phyloP scores from a whole-genome alignment of 2,113 vertebrate species.

The Aegithalos caudatus region DNA sequence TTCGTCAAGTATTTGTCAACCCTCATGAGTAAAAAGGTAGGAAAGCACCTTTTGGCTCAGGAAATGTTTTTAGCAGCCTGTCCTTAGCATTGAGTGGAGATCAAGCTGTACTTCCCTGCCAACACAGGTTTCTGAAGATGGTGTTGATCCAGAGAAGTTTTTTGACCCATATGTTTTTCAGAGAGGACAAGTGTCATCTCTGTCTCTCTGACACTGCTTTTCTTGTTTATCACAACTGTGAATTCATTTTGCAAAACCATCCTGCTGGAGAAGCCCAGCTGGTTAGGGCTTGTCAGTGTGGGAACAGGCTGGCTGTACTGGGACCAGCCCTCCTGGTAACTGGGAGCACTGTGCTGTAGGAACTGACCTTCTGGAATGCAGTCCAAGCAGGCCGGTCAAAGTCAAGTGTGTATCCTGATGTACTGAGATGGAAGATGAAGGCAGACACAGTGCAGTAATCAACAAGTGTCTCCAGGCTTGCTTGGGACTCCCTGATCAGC shows the following conservation, averaged over 20 bases:
- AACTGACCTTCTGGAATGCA: constrained; percentile 48
- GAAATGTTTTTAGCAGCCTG: neutral
- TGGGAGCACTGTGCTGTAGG: neutral
- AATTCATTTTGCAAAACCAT: neutral
- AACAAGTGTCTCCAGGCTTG: constrained; percentile 21
- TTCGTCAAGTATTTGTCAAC: neutral
- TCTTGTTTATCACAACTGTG: neutral
- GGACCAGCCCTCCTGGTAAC: neutral
- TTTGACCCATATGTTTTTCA: neutral
- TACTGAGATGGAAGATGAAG: constrained; percentile 44
- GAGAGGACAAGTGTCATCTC: neutral
- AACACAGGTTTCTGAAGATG: neutral
- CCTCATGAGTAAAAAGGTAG: neutral
- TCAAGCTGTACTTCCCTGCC: neutral
- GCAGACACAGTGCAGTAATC: constrained; percentile 26
- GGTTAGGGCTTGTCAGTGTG: neutral
- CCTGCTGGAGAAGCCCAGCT: neutral
- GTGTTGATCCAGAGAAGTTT: neutral
- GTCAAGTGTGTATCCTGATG: neutral
- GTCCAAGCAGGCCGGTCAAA: neutral
- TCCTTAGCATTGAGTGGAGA: neutral
- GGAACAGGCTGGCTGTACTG: neutral
- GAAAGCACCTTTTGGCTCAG: neutral
- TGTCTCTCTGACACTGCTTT: neutral
- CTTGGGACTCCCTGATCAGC: neutral